phyloP scores from a whole-genome alignment of 2,888 invertebrate genomes.

The Balanococcus diminutus region DNA sequence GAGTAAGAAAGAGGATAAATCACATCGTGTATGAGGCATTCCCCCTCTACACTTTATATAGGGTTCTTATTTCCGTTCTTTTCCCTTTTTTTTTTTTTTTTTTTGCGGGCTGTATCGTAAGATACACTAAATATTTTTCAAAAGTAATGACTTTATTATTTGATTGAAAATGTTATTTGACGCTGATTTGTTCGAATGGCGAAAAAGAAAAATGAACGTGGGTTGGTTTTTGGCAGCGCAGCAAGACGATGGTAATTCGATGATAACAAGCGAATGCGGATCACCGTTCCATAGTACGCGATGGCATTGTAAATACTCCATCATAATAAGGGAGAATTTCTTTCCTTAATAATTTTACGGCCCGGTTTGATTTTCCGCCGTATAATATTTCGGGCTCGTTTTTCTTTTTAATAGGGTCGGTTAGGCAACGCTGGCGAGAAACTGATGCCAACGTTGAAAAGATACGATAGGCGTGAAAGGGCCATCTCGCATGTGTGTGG shows the following conservation, averaged over 20 bases:
- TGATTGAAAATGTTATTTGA: constrained; percentile 9
- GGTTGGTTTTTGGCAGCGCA: background rate
- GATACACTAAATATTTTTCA: background rate
- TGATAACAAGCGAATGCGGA: constrained; percentile 7
- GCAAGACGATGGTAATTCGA: background rate
- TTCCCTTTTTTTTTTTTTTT: background rate
- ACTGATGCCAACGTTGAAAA: background rate
- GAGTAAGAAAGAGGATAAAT: background rate
- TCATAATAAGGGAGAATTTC: background rate
- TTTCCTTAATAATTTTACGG: background rate
- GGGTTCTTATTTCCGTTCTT: background rate
- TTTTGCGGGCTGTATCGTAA: too few species aligned
- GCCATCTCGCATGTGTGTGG: background rate
- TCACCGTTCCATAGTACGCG: too few species aligned
- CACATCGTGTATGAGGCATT: background rate
- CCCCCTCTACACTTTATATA: background rate
- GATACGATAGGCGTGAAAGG: background rate
- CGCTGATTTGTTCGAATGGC: constrained; percentile 9
- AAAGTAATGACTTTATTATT: constrained; percentile 29
- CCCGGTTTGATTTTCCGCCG: background rate
- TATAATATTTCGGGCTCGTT: background rate
- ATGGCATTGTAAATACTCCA: background rate
- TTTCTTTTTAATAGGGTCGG: constrained; percentile 5
- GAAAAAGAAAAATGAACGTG: constrained; percentile 2
- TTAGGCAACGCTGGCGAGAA: background rate